Conservation (phyloP, 1,140 invertebrate species). For the Drosophila setifemur region DNA sequence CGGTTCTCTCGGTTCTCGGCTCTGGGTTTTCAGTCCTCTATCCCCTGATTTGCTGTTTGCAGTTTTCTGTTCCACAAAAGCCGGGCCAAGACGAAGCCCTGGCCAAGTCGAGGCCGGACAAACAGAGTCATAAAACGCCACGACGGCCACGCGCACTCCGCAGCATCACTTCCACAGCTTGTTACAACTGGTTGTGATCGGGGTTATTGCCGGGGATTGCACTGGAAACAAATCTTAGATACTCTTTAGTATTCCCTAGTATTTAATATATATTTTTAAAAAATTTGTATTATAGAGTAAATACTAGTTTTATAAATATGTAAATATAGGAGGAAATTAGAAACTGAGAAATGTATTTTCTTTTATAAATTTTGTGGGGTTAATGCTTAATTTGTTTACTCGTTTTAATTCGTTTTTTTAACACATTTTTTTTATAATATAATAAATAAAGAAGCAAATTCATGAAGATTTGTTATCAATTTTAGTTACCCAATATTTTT, state of each 20-base stretch:
- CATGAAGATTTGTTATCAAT: too few relatives aligned
- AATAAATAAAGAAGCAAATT: too few relatives aligned
- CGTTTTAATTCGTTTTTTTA: too few relatives aligned
- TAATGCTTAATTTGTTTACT: too few relatives aligned
- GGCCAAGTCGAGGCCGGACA: slow-evolving; percentile 39
- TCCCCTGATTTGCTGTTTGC: slow-evolving; percentile 60
- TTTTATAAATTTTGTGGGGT: too few relatives aligned
- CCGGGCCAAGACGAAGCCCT: background rate
- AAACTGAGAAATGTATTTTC: too few relatives aligned
- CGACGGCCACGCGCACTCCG: slow-evolving; percentile 56
- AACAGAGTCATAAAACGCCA: slow-evolving; percentile 79
- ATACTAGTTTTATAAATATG: too few relatives aligned
- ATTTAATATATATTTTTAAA: too few relatives aligned
- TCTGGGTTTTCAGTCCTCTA: background rate
- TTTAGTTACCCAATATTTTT: background rate
- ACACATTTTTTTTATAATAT: too few relatives aligned
- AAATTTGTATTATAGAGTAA: too few relatives aligned
- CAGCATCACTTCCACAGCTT: slow-evolving; percentile 48
- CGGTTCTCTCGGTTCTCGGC: background rate
- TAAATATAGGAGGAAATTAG: too few relatives aligned
- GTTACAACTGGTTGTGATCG: slow-evolving; percentile 69
- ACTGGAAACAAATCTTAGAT: slow-evolving; percentile 14
- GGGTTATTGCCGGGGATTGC: background rate
- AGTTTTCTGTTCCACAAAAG: background rate
- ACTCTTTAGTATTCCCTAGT: too few relatives aligned